Base-by-base conservation (phyloP, 2,797 vertebrate genomes). In the Pampus argenteus region DNA sequence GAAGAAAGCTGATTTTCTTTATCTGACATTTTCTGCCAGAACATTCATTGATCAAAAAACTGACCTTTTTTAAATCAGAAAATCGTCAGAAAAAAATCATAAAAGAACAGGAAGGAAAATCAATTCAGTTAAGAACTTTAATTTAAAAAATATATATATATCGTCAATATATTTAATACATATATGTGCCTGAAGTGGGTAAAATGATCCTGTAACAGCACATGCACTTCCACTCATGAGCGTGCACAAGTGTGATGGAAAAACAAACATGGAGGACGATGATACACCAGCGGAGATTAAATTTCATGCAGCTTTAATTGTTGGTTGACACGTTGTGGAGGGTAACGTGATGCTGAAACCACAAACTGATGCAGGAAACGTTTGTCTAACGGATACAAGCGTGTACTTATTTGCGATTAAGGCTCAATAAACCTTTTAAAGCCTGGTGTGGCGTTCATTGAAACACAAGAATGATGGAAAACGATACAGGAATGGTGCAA, bases 41-140 rank as follows among this genome's bases (percentile, higher is more conserved):
- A 54, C 66, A 47, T n/a, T 28, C 9, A 84, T 58, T 71, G 72
- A 74, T 64, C 66, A 9, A 26, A 47, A 60, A 6, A 29, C n/a
- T 17, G 23, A 13, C 2, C 20, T 67, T n/a, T n/a, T n/a, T n/a
- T 23, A 20, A 14, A 28, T 44, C 44, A 67, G 13, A 9, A 50
- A 56, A 55, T n/a, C 29, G 28, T 48, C 42, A 61, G 48, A 15
- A 5, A 78, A 55, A 38, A 5, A 25, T 65, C 56, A 52, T 51
- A 40, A 52, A 61, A 48, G 26, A 58, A 49, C 11, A 38, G 22
- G 40, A 14, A 28, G n/a, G 20, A 50, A 49, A 20, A 62, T 56
- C 47, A 1, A n/a, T 56, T 49, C 11, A 29, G 29, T 31, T 22
- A 44, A 59, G 36, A 47, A 44, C 17, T 15, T 1, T 29, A 3